Percentiles rank a stretch among this genome's conserved stretches.
Evolutionary conservation across 2,797 vertebrate species (phyloP).

Genomic region (Microctenopoma lineatum): DNA sequence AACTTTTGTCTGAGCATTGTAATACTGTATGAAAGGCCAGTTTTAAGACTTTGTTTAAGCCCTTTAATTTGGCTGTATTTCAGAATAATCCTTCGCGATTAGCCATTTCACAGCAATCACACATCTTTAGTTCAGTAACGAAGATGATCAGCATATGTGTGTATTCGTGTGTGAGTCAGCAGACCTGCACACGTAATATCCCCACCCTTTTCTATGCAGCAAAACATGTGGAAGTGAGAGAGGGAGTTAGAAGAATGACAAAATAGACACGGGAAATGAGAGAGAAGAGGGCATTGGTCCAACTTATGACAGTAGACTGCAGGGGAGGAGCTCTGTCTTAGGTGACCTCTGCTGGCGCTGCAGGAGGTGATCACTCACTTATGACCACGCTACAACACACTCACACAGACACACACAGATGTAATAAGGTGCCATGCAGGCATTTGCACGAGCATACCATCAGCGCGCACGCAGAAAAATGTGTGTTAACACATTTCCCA

Average conservation of each 20-base stretch:
- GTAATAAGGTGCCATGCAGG: neutral
- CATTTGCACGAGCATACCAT: neutral
- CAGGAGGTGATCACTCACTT: slow-evolving; percentile 65
- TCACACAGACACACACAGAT: neutral
- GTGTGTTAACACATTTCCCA: too few species aligned
- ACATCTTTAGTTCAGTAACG: neutral
- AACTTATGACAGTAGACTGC: slow-evolving; percentile 69
- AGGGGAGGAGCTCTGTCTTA: slow-evolving; percentile 62
- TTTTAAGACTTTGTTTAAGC: neutral
- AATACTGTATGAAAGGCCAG: neutral
- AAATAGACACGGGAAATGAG: slow-evolving; percentile 11
- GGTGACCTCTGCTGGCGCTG: slow-evolving; percentile 69
- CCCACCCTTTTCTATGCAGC: slow-evolving; percentile 50
- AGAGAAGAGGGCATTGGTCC: slow-evolving; percentile 44
- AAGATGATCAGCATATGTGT: slow-evolving; percentile 25
- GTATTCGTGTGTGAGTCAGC: slow-evolving; percentile 46
- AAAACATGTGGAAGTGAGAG: slow-evolving; percentile 40
- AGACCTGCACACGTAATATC: slow-evolving; percentile 39
- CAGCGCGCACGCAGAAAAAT: neutral
- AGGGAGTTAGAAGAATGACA: slow-evolving; percentile 22
- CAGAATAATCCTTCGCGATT: neutral
- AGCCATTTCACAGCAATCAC: neutral
- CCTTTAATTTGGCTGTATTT: neutral
- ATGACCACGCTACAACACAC: slow-evolving; percentile 13
- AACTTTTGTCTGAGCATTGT: neutral